A percentile compares a stretch with the other conserved stretches of the same genome.
These are phyloP conservation scores for Idaea biselata DNA, from an alignment of 2,888 invertebrate species.

Conservation along the genomic window DNA sequence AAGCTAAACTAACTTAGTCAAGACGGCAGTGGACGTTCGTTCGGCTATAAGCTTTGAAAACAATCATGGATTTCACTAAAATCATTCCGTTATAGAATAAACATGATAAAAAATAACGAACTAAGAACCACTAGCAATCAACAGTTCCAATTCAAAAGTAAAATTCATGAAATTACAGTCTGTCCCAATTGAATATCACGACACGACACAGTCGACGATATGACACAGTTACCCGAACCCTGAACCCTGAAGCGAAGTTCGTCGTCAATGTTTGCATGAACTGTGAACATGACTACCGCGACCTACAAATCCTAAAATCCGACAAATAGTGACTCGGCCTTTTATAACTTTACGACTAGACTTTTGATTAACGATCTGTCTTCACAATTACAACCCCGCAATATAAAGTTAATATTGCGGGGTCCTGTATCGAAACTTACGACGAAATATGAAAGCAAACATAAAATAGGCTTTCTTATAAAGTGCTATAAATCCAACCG, in stretches of 20 bases:
- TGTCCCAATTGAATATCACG: neutral
- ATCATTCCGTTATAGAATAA: too few species aligned
- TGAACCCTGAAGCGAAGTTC: neutral
- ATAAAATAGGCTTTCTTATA: neutral
- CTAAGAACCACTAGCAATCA: neutral
- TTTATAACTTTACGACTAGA: neutral
- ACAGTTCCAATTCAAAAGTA: neutral
- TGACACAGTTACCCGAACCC: neutral
- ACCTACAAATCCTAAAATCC: neutral
- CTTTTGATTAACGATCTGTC: neutral
- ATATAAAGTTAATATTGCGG: too few species aligned
- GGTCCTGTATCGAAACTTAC: neutral
- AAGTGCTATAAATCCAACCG: neutral
- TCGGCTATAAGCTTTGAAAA: too few species aligned
- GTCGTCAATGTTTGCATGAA: neutral
- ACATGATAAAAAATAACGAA: too few species aligned
- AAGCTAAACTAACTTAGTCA: too few species aligned
- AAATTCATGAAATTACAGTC: too few species aligned
- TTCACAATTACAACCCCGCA: too few species aligned
- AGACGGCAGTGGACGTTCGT: too few species aligned
- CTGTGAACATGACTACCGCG: neutral
- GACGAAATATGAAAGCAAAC: neutral
- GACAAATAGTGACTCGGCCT: neutral
- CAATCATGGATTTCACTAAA: too few species aligned
- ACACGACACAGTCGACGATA: neutral